Conservation (phyloP, 37 sponge, comb jelly and placozoan species). For the Lycopodina hypogea region DNA sequence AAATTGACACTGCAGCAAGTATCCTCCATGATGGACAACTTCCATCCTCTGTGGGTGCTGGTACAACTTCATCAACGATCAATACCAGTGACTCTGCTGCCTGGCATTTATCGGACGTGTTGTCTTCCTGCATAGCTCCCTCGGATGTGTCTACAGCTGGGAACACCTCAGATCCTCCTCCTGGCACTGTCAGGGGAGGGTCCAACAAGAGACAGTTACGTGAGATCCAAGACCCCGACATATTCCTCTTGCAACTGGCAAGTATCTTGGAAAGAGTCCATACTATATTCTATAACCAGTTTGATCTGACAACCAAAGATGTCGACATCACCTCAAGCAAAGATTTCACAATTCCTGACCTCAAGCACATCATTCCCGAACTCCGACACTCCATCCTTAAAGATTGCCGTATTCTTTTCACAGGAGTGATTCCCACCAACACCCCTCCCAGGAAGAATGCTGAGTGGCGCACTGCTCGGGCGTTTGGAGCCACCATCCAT, state of each 20-base stretch:
- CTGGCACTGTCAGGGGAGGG: not conserved
- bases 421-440: constrained; percentile 94
- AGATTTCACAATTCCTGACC: constrained; percentile 76
- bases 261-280: constrained; percentile 73
- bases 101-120: not conserved
- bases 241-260: constrained; percentile 62
- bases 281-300: constrained; percentile 67
- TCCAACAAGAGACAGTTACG: not conserved
- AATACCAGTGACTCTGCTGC: no score
- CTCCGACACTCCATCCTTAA: constrained; percentile 72
- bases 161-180: not conserved
- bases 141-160: not conserved
- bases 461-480: constrained; percentile 90
- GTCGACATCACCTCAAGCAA: not conserved
- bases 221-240: constrained; percentile 74
- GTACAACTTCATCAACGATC: not conserved
- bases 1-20: not conserved
- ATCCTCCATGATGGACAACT: not conserved
- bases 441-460: constrained; percentile 63
- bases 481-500: constrained; percentile 84
- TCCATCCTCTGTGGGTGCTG: not conserved
- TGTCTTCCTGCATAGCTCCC: not conserved
- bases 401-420: constrained; percentile 80
- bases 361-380: constrained; percentile 81
- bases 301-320: not conserved